Evolutionary conservation across 2,113 vertebrate genomes (phyloP).

Genomic region (Natator depressus): DNA sequence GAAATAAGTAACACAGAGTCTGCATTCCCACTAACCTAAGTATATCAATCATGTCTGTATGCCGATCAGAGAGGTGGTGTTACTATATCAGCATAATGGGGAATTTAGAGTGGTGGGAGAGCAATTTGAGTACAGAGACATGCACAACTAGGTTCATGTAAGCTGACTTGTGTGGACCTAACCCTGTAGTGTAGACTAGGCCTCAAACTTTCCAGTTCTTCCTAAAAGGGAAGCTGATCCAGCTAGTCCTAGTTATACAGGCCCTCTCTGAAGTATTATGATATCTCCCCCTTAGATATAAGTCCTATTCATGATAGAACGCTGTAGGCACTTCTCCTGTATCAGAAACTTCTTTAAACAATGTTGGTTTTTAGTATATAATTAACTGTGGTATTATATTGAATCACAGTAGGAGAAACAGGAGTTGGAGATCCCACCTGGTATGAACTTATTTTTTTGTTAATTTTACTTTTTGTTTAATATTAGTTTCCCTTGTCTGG

Average conservation of each 20-base stretch:
- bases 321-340: too few species aligned
- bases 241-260: background rate
- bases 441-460: accelerated
- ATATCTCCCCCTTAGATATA: background rate
- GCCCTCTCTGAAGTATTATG: background rate
- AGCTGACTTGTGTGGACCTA: too few species aligned
- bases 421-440: background rate
- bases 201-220: background rate
- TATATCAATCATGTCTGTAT: too few species aligned
- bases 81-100: too few species aligned
- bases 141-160: too few species aligned
- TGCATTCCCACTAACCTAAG: too few species aligned
- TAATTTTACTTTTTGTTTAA: background rate
- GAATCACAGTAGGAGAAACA: background rate
- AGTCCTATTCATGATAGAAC: background rate
- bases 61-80: too few species aligned
- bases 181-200: background rate
- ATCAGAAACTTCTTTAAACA: accelerated
- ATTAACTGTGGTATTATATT: background rate
- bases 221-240: background rate
- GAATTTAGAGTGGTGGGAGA: too few species aligned
- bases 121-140: too few species aligned
- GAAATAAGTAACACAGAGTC: too few species aligned
- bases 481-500: accelerated
- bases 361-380: background rate